Base-by-base conservation (phyloP, 2,888 invertebrate species). In the Agrypnus murinus region DNA sequence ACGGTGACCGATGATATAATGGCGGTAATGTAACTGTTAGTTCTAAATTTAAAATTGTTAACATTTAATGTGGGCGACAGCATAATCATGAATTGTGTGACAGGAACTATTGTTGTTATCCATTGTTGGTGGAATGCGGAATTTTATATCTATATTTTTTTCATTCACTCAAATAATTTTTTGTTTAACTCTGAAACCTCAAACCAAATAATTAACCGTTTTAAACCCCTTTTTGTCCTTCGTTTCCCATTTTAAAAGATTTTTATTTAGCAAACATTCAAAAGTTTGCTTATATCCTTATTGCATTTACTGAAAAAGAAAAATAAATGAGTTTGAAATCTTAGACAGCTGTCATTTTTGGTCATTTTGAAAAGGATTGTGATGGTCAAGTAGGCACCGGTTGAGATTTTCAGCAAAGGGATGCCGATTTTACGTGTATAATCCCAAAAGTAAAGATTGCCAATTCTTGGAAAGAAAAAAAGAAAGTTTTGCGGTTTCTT, bases 1-100 rank as follows among this genome's bases (percentile, higher is more conserved):
- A 71, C 71, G 65, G 69, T 63, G 63, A 40, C 14, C 34, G 64
- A 57, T 64, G 63, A 68, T 69, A 64, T 64, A 69, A 69, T 64
- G 57, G 19, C 31, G 63, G 57, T 46, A 40, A n/a, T 32, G 19
- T 69, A 69, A 69, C 69, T 69, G 69, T 69, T 8, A 9, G 19
- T 36, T 36, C 48, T 19, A 62, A 32, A 62, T 62, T 62, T 48
- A 25, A 62, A 46, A 60, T 31, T 14, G n/a, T 14, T 14, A 10
- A 5, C n/a, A 25, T 25, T 38, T 10, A 25, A 45, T 43, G 59
- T 60, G 59, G 59, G 59, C 32, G 45, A 45, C 25, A 43, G 19
- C 25, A 48, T 48, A 53, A 34, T 53, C 53, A 14, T 32, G 31
- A 12, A 31, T 43, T 43, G 15, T 15, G 43, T 43, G 43, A 15